phyloP scores from a whole-genome alignment of 2,113 vertebrate species.

The Lagopus muta region DNA sequence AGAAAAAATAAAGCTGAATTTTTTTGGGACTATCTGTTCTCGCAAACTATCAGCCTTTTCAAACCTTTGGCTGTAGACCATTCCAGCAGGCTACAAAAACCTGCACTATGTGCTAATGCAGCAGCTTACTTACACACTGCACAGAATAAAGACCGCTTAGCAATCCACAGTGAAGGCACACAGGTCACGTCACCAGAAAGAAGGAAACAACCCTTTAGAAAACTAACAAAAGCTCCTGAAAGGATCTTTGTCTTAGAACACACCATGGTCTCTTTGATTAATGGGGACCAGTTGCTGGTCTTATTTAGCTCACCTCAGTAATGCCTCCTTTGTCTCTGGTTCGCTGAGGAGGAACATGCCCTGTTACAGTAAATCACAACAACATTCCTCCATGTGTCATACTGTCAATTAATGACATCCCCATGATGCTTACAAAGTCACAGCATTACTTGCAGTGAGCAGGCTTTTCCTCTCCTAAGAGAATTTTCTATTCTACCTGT shows the following conservation, averaged over 20 bases:
- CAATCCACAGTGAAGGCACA: background rate
- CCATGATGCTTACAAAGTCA: background rate
- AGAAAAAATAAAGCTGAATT: background rate
- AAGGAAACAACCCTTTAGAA: background rate
- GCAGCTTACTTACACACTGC: background rate
- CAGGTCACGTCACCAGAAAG: background rate
- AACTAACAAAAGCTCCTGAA: background rate
- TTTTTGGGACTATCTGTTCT: constrained; percentile 13
- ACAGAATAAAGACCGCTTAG: background rate
- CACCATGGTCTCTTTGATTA: constrained; percentile 12
- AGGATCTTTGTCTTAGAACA: background rate
- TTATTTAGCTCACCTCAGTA: constrained; percentile 5
- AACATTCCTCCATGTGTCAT: background rate
- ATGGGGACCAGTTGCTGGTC: background rate
- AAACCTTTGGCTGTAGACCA: background rate
- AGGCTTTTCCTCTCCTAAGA: background rate
- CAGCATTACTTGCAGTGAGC: background rate
- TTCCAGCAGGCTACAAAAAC: background rate
- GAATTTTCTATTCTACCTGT: background rate
- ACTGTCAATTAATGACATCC: background rate
- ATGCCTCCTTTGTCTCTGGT: background rate
- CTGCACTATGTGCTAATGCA: background rate
- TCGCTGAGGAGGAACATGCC: background rate
- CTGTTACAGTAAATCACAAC: background rate
- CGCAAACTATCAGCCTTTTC: background rate